Base-by-base conservation (phyloP, 2,797 vertebrate genomes). In the Myotis planiceps region DNA sequence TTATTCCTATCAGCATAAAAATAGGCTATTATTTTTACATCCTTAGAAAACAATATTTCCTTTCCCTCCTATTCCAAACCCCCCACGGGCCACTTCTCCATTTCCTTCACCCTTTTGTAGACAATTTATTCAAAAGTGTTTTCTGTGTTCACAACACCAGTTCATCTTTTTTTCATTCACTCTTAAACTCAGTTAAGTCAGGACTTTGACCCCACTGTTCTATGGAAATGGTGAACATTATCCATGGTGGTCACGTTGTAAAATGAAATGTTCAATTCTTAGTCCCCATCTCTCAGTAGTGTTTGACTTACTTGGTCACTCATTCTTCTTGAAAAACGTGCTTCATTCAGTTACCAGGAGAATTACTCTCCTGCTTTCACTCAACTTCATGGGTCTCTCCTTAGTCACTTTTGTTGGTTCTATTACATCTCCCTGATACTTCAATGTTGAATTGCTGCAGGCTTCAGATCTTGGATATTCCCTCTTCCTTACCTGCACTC, bases 221-320 rank as follows among this genome's bases (percentile, higher is more conserved):
- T 34, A 63, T 0, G 75, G 79, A 92, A 63, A 75, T 51, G 45
- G 32, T 90, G 37, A 42, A 85, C 80, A 71, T 71, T 66, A 88
- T 76, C 78, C 69, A 6, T 88, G 78, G 84, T 60, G 92, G 85
- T 83, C 71, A 80, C 53, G 37, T 75, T 95, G 65, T 55, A 69
- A 80, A 94, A 83, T 71, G n/a, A 87, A 87, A 51, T 55, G 27
- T 27, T 78, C 29, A 71, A 6, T 75, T 90, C 53, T 72, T 60
- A 53, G 25, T 51, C 12, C 12, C n/a, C 4, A 47, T 68, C 49
- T 49, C 39, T 76, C 66, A 78, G 49, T 23, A 37, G 27, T 71
- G 42, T 90, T 89, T 76, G 66, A 88, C 76, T 37, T 13, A 6
- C 18, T 42, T n/a, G 45, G 71, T 68, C 51, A 58, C 19, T 95